phyloP scores from a whole-genome alignment of 2,888 invertebrate genomes.

The Ormia ochracea region DNA sequence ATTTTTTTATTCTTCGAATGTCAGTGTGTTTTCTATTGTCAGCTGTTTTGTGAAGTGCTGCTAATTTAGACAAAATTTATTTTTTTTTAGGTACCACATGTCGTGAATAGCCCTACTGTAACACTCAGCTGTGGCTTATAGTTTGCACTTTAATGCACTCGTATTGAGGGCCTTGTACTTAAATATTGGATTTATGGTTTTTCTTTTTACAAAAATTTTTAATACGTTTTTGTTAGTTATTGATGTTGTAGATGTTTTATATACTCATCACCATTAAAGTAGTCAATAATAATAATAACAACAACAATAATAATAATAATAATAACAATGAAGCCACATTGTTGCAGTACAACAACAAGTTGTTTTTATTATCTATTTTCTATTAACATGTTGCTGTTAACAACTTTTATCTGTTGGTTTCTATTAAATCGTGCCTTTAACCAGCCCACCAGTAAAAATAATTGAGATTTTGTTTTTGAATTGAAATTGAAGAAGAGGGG shows the following conservation, averaged over 20 bases:
- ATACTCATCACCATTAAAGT: slow-evolving; percentile 36
- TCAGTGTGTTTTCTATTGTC: too few relatives aligned
- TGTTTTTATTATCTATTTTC: slow-evolving; percentile 52
- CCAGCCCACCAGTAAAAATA: not conserved
- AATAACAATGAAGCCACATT: not conserved
- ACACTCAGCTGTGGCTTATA: not conserved
- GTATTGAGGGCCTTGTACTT: not conserved
- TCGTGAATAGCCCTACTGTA: too few relatives aligned
- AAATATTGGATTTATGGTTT: slow-evolving; percentile 32
- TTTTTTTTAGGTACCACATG: too few relatives aligned
- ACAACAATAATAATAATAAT: slow-evolving; percentile 17
- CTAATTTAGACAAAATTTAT: too few relatives aligned
- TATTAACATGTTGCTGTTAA: slow-evolving; percentile 49
- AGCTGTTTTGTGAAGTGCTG: too few relatives aligned
- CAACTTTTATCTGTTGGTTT: slow-evolving; percentile 29
- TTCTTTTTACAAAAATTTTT: not conserved
- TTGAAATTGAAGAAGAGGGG: not conserved
- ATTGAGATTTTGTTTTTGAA: slow-evolving; percentile 3
- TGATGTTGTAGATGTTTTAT: slow-evolving; percentile 6
- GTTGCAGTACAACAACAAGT: slow-evolving; percentile 42
- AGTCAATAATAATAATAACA: slow-evolving; percentile 25
- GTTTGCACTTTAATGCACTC: not conserved
- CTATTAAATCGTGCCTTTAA: slow-evolving; percentile 26
- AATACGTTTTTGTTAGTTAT: not conserved
- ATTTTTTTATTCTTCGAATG: too few relatives aligned